Evolutionary conservation across 2,888 invertebrate genomes (phyloP), one percentile per base, ranked within the genome.

Genomic region (Arctia plantaginis): DNA sequence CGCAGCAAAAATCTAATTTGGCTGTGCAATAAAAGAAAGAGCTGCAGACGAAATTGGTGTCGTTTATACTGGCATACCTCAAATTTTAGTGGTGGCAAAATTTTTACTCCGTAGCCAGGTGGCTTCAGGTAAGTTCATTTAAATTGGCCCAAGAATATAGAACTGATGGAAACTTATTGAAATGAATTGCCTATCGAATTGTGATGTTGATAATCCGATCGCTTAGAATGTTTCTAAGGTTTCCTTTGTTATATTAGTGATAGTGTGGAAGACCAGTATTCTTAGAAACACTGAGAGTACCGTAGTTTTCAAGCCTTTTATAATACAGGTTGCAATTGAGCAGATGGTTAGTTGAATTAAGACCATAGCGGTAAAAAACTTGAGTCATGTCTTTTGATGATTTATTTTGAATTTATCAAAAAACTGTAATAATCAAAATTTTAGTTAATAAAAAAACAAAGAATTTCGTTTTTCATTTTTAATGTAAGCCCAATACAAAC

Each of bases 1-100:
- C 85, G 87, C 79, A 79, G 84, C 77, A 83, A 86, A 80, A 92
- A 92, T 93, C 88, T 90, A 93, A 93, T 93, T 93, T 92, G 85
- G 88, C 80, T 82, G 82, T 86, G 90, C 89, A 92, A 91, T 92
- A 92, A 92, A 93, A 92, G 90, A 89, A 88, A 85, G 85, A 83
- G 88, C 85, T 89, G 88, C 83, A 83, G 66, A 77, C 73, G 76
- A 78, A 86, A 86, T 82, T 85, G 76, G 69, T 69, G 73, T 81
- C 81, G 81, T 82, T 86, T 86, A 81, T 80, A 75, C 71, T 73
- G 66, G 69, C 66, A 66, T 41, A 27, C 27, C 65, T 39, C 75
- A 76, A 79, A 71, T 82, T 80, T 85, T 80, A 81, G 76, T 27
- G 18, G 69, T 18, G 73, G 74, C 77, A 81, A 74, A 75, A 74